Conservation (phyloP, 1,140 invertebrate species). For the Sarcophaga bullata region DNA sequence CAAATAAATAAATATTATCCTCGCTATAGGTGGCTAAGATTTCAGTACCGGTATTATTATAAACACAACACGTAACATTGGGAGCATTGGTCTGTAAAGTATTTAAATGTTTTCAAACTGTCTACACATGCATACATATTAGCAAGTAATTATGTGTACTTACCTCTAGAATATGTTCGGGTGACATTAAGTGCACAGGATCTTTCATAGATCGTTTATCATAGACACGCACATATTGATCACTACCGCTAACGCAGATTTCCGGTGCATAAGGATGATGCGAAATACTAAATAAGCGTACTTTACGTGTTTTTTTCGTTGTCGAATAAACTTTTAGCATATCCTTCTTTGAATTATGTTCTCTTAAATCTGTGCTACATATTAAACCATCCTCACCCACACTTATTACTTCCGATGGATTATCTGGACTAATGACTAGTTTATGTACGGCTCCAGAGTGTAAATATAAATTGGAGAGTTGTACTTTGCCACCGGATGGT, state of each 20-base stretch:
- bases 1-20: constrained; percentile 92
- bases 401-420: constrained; percentile 82
- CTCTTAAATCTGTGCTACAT: constrained; percentile 82
- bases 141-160: constrained; percentile 41
- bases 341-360: constrained; percentile 54
- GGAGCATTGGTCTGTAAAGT: constrained; percentile 41
- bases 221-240: constrained; percentile 74
- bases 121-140: background rate
- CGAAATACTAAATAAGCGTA: constrained; percentile 87
- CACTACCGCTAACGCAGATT: constrained; percentile 83
- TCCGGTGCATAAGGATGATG: constrained; percentile 84
- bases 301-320: constrained; percentile 47
- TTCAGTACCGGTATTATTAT: constrained; percentile 91
- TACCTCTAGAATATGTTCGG: constrained; percentile 56
- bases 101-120: background rate
- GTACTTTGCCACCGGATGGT: constrained; percentile 51
- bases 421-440: constrained; percentile 68
- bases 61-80: constrained; percentile 88
- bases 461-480: constrained; percentile 51
- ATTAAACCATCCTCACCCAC: constrained; percentile 90
- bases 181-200: constrained; percentile 68
- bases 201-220: constrained; percentile 73
- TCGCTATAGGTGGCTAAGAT: constrained; percentile 93
- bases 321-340: constrained; percentile 6
- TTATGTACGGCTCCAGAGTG: constrained; percentile 61